Percentiles rank a stretch among this genome's conserved stretches.
Evolutionary conservation across 2,113 vertebrate genomes (phyloP).

Genomic region (Danio rerio): GRCz12tu NC_133178.1:39638001-39638500

Average conservation of each 20-base stretch:
- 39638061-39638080: too few species aligned
- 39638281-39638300: neutral
- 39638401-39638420: neutral
- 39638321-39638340: neutral
- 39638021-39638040: neutral
- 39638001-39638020: neutral
- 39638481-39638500: neutral
- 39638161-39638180: neutral
- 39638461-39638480: neutral
- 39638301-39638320: neutral
- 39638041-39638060: neutral
- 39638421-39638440: neutral
- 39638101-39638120: neutral
- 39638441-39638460: neutral
- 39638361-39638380: neutral
- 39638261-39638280: neutral
- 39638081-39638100: neutral
- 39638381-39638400: neutral
- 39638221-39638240: slow-evolving; percentile 34
- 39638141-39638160: neutral
- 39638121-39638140: neutral
- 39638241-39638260: neutral
- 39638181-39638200: neutral
- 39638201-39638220: slow-evolving; percentile 12
- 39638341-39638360: neutral